Conservation (phyloP, 2,113 vertebrate genomes). For the Catharus fuscescens region DNA sequence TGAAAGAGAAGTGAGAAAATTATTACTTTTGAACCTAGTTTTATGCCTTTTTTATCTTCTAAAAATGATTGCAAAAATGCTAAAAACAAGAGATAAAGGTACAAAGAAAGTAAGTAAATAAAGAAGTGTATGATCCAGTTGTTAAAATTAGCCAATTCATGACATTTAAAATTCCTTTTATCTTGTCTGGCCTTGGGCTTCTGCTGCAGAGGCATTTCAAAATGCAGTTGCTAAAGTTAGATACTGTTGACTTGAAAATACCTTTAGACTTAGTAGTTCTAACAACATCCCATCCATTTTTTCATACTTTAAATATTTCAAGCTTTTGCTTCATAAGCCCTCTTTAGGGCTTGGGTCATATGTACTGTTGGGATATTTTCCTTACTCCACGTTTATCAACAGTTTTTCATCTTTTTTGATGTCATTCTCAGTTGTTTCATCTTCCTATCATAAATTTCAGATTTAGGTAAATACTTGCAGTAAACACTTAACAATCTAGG, state of each 20-base stretch:
- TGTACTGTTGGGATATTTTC: not conserved
- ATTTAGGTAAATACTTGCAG: not conserved
- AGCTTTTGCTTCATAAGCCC: not conserved
- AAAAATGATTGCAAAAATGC: not conserved
- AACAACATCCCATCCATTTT: not conserved
- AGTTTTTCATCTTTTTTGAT: not conserved
- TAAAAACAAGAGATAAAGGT: not conserved
- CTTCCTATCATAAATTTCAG: not conserved
- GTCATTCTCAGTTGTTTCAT: not conserved
- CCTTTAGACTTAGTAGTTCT: not conserved
- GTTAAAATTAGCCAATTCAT: not conserved
- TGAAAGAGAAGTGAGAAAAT: not conserved
- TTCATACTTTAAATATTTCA: not conserved
- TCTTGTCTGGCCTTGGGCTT: not conserved
- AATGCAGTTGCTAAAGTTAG: not conserved
- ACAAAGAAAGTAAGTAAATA: not conserved
- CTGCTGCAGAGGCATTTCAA: not conserved
- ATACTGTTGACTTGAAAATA: not conserved
- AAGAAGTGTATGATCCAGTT: not conserved
- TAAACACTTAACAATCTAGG: not conserved
- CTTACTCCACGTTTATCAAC: not conserved
- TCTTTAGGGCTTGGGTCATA: not conserved
- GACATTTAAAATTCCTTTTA: not conserved
- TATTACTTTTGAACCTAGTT: not conserved
- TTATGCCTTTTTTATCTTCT: not conserved